These are phyloP conservation scores for Ptychadena robeensis DNA, from an alignment of 2,797 vertebrate species.

Conservation along the genomic window DNA sequence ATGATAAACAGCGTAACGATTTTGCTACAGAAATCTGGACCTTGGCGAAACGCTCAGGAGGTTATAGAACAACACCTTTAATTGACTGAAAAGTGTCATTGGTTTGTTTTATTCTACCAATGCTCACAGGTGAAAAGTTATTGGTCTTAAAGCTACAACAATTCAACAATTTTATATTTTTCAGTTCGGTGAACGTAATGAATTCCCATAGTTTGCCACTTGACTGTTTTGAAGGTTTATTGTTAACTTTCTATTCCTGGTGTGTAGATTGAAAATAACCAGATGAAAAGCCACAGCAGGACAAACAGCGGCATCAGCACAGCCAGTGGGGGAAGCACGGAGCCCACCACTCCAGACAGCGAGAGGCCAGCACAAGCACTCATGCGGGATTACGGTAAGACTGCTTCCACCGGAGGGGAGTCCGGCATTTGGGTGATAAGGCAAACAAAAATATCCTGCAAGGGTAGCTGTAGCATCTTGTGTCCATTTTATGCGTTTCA, in stretches of 20 bases:
- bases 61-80: no score
- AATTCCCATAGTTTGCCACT: not conserved
- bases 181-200: not conserved
- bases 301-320: slow-evolving; percentile 92
- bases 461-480: not conserved
- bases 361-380: slow-evolving; percentile 90
- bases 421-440: not conserved
- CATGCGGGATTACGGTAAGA: slow-evolving; percentile 91
- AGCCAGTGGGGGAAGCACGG: slow-evolving; percentile 87
- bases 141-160: no score
- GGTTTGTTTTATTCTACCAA: no score
- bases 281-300: slow-evolving; percentile 88
- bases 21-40: no score
- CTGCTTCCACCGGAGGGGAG: not conserved
- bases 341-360: slow-evolving; percentile 89
- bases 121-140: no score
- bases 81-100: no score
- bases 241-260: not conserved
- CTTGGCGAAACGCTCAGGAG: no score
- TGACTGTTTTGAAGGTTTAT: not conserved
- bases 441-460: not conserved
- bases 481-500: not conserved
- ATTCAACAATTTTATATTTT: no score
- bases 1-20: no score
- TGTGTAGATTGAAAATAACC: slow-evolving; percentile 66